Percentiles rank a stretch among this genome's conserved stretches.
Evolutionary conservation across 2,888 invertebrate genomes (phyloP).

Genomic region (Tenthredo amoena): DNA sequence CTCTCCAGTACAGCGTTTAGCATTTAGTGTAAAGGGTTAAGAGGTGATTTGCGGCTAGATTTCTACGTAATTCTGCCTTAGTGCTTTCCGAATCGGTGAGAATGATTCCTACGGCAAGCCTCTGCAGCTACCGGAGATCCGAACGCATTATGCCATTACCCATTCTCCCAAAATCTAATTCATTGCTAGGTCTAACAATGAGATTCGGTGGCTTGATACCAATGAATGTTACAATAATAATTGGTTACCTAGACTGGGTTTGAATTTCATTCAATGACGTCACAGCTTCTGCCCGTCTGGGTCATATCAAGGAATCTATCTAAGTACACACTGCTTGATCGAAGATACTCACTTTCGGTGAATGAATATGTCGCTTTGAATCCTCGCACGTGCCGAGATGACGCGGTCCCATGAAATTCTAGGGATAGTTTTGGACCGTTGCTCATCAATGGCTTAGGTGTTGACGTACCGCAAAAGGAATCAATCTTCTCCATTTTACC

Average conservation of each 20-base stretch:
- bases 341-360: constrained; percentile 91
- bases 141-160: background rate
- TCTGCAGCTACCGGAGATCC: constrained; percentile 2
- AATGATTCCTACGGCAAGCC: constrained; percentile 6
- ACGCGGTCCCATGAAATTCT: constrained; percentile 90
- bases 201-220: background rate
- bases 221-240: background rate
- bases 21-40: constrained; percentile 26
- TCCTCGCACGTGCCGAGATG: constrained; percentile 90
- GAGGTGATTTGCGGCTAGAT: constrained; percentile 40
- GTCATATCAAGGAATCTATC: background rate
- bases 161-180: background rate
- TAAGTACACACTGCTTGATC: background rate
- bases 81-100: background rate
- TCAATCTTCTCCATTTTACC: constrained; percentile 93
- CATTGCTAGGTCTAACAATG: background rate
- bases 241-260: background rate
- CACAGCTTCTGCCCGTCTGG: background rate
- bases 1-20: constrained; percentile 40
- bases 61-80: constrained; percentile 32
- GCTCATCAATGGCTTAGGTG: constrained; percentile 95
- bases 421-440: constrained; percentile 92
- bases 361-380: constrained; percentile 94
- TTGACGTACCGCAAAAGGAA: constrained; percentile 90
- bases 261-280: background rate